Evolutionary conservation across 1,140 invertebrate genomes (phyloP).

Genomic region (Neotoxoptera formosana): DNA sequence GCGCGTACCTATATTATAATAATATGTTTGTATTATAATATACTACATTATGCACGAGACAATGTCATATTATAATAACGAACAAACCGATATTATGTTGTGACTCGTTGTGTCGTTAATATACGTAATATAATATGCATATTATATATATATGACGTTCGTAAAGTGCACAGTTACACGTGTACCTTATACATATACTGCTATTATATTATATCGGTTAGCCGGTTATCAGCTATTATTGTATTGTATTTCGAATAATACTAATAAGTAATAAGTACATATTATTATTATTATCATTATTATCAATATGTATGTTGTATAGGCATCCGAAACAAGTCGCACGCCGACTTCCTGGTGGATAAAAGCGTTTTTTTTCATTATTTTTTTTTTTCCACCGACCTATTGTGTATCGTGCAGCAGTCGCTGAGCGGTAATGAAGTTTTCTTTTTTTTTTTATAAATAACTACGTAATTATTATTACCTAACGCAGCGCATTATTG

Average conservation of each 20-base stretch:
- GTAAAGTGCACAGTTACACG: background rate
- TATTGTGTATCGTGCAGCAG: background rate
- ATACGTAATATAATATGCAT: too few species aligned
- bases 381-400: background rate
- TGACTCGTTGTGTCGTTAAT: background rate
- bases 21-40: too few species aligned
- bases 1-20: background rate
- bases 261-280: constrained; percentile 30
- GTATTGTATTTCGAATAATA: constrained; percentile 13
- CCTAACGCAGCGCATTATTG: background rate
- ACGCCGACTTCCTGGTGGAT: background rate
- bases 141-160: background rate
- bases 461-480: background rate
- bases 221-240: background rate
- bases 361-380: background rate
- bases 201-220: background rate
- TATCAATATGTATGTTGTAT: background rate
- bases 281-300: background rate
- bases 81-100: background rate
- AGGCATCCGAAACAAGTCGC: background rate
- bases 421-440: background rate
- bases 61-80: background rate
- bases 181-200: background rate
- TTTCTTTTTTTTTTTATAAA: constrained; percentile 20
- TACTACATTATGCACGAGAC: background rate